phyloP scores from a whole-genome alignment of 2,113 vertebrate species.

The Megaptera novaeangliae region DNA sequence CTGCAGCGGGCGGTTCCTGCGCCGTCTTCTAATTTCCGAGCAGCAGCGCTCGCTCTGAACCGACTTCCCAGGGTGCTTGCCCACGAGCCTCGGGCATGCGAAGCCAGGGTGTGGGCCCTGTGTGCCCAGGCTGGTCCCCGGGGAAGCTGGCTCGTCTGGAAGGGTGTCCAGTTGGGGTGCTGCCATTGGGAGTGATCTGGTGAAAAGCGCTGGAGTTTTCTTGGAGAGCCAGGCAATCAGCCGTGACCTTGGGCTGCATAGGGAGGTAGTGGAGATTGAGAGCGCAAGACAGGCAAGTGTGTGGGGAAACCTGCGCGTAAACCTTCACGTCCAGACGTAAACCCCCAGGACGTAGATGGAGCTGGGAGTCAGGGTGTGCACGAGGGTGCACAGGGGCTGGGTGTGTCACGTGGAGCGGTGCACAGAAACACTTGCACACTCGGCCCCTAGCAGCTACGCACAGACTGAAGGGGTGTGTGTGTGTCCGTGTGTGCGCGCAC shows the following conservation, averaged over 20 bases:
- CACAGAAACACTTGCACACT: fast-evolving
- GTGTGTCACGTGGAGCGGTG: not conserved
- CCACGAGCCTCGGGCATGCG: not conserved
- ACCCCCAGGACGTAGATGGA: not conserved
- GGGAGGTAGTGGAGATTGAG: not conserved
- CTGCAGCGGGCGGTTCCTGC: not conserved
- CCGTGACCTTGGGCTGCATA: not conserved
- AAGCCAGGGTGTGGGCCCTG: not conserved
- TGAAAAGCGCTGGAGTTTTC: not conserved
- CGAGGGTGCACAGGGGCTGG: not conserved
- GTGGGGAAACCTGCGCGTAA: not conserved
- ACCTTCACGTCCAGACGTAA: not conserved
- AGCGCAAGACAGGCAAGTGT: not conserved
- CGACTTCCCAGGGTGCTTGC: not conserved
- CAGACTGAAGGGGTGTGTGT: not conserved
- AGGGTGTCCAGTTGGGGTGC: not conserved
- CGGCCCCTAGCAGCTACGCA: not conserved
- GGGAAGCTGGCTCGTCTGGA: not conserved
- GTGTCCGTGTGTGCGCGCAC: not conserved
- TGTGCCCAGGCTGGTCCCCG: not conserved
- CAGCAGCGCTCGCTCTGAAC: not conserved
- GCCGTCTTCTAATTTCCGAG: not conserved
- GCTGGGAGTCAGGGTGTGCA: not conserved
- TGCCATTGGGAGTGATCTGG: not conserved
- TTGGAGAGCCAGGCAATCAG: not conserved